Evolutionary conservation across 23 tunicate genomes (phyloP).

Genomic region (Ciona savignyi): DNA sequence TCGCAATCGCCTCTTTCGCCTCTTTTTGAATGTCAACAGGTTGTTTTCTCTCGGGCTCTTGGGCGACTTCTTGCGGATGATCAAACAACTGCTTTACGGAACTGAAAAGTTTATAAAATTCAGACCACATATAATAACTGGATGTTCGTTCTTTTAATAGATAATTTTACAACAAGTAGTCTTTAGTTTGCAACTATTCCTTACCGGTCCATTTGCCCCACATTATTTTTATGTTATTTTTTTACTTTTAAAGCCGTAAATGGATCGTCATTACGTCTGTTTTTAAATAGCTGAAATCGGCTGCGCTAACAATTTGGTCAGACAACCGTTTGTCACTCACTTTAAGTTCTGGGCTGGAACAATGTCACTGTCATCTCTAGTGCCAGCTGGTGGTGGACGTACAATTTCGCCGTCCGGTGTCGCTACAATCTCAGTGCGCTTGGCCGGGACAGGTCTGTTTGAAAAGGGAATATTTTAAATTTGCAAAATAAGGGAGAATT

Average conservation of each 20-base stretch:
- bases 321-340: conserved; percentile 32
- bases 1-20: conserved; percentile 40
- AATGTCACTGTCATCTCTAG: conserved; percentile 69
- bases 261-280: no score
- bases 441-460: not conserved
- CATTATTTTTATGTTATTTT: no score
- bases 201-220: no score
- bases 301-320: no score
- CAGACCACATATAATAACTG: no score
- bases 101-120: conserved; percentile 18
- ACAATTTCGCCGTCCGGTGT: conserved; percentile 55
- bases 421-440: conserved; percentile 9
- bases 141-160: no score
- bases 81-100: conserved; percentile 57
- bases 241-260: no score
- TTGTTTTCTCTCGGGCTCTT: conserved; percentile 45
- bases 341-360: conserved; percentile 36
- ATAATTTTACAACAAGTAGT: no score
- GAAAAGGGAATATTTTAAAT: no score
- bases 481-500: no score
- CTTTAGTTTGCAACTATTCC: no score
- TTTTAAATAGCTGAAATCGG: no score
- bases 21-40: conserved; percentile 66
- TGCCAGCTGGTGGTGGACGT: conserved; percentile 93
- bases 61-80: conserved; percentile 5